Evolutionary conservation across 2,888 invertebrate species (phyloP).

Genomic region (Cerastis rubricosa): DNA sequence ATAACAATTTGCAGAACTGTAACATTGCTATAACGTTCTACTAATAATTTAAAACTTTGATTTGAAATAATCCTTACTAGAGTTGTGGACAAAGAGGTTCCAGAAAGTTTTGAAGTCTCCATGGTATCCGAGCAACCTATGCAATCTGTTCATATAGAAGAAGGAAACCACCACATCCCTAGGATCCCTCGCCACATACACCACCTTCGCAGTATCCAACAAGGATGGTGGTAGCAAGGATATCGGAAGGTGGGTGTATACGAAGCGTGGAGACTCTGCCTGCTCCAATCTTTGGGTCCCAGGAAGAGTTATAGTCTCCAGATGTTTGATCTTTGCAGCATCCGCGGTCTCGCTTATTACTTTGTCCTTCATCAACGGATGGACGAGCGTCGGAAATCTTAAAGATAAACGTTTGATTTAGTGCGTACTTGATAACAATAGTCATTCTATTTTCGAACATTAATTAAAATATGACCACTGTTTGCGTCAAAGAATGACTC

Average conservation of each 20-base stretch:
- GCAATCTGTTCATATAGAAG: constrained; percentile 92
- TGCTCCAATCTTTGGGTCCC: constrained; percentile 38
- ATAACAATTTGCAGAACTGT: constrained; percentile 6
- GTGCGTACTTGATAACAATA: not conserved
- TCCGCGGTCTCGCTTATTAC: constrained; percentile 7
- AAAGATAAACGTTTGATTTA: not conserved
- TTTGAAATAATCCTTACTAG: constrained; percentile 84
- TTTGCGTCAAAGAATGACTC: not conserved
- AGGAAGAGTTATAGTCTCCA: constrained; percentile 40
- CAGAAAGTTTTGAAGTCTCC: constrained; percentile 92
- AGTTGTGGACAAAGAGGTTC: constrained; percentile 91
- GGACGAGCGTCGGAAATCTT: constrained; percentile 42
- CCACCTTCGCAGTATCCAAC: constrained; percentile 88
- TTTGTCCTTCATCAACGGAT: constrained; percentile 19
- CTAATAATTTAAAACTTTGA: not conserved
- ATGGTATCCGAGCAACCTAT: constrained; percentile 90
- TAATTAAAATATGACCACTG: not conserved
- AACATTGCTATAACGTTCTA: constrained; percentile 34
- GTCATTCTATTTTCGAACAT: not conserved
- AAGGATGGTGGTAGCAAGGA: constrained; percentile 92
- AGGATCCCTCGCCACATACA: constrained; percentile 95
- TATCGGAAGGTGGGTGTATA: constrained; percentile 92
- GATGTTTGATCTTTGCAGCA: constrained; percentile 76
- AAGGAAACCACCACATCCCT: constrained; percentile 95
- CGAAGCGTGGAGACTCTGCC: constrained; percentile 64